These are phyloP conservation scores for Tachysurus fulvidraco DNA, from an alignment of 2,113 vertebrate species.

Conservation along the genomic window DNA sequence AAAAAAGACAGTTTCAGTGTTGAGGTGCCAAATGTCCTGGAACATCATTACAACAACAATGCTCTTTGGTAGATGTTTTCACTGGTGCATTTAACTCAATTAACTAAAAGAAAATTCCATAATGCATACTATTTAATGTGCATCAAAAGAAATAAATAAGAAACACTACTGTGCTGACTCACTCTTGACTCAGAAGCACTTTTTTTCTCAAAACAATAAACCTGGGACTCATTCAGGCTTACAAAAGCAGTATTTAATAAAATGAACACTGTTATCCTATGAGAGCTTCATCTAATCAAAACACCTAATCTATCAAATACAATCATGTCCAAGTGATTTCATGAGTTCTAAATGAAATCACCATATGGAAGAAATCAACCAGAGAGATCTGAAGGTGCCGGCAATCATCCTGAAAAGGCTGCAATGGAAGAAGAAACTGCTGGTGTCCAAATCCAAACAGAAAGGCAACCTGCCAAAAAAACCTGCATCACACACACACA, in stretches of 20 bases:
- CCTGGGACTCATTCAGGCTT: conserved; percentile 1
- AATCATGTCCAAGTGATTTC: neutral
- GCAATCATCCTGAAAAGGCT: neutral
- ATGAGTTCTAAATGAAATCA: neutral
- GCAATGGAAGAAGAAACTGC: neutral
- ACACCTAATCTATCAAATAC: conserved; percentile 5
- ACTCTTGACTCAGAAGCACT: neutral
- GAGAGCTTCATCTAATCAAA: neutral
- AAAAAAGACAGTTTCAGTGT: neutral
- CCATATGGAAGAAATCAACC: neutral
- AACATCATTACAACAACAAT: neutral
- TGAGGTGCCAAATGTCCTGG: conserved; percentile 8
- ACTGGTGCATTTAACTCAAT: neutral
- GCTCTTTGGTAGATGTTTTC: neutral
- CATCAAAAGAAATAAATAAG: neutral
- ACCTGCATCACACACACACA: conserved; percentile 10
- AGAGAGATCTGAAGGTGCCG: neutral
- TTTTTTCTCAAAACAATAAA: neutral
- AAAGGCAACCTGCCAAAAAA: conserved; percentile 22
- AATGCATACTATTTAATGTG: neutral
- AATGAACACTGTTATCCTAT: neutral
- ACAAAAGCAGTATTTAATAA: conserved; percentile 6
- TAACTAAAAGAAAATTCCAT: neutral
- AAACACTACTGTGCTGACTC: neutral
- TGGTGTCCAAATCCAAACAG: conserved; percentile 33